Conservation (phyloP, 2,888 invertebrate genomes). For the Netelia virgata region DNA sequence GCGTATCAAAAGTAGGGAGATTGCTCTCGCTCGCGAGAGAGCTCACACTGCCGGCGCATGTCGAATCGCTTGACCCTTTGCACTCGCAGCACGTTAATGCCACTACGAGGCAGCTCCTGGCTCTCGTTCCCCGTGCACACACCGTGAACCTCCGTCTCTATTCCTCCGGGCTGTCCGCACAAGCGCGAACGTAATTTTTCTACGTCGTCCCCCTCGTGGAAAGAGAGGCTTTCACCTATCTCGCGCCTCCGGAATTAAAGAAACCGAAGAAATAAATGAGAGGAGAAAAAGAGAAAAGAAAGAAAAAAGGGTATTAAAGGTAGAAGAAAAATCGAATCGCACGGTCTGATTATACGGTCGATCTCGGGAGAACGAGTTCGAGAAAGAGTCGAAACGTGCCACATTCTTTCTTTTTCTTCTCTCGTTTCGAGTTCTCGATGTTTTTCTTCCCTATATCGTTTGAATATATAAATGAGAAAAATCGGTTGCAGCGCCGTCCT, state of each 20-base stretch:
- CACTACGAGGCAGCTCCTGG: slow-evolving; percentile 59
- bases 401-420: slow-evolving; percentile 10
- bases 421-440: slow-evolving; percentile 15
- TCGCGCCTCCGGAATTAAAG: slow-evolving; percentile 37
- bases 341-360: slow-evolving; percentile 43
- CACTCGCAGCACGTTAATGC: slow-evolving; percentile 69
- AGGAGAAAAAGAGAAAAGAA: slow-evolving; percentile 8
- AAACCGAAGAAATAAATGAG: slow-evolving; percentile 9
- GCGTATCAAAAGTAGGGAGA: slow-evolving; percentile 39
- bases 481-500: slow-evolving; percentile 16
- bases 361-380: slow-evolving; percentile 19
- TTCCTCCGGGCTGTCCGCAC: neutral
- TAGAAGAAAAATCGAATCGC: slow-evolving; percentile 42
- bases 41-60: slow-evolving; percentile 58
- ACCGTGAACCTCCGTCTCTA: slow-evolving; percentile 12
- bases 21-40: slow-evolving; percentile 40
- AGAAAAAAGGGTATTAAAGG: neutral
- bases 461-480: slow-evolving; percentile 1
- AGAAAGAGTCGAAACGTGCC: slow-evolving; percentile 22
- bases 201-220: slow-evolving; percentile 15
- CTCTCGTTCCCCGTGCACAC: slow-evolving; percentile 50
- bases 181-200: slow-evolving; percentile 50
- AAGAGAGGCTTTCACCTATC: slow-evolving; percentile 62
- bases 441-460: slow-evolving; percentile 33
- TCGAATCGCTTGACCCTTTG: slow-evolving; percentile 73